phyloP scores from a whole-genome alignment of 2,888 invertebrate genomes.

The Lacanobia wlatinum region DNA sequence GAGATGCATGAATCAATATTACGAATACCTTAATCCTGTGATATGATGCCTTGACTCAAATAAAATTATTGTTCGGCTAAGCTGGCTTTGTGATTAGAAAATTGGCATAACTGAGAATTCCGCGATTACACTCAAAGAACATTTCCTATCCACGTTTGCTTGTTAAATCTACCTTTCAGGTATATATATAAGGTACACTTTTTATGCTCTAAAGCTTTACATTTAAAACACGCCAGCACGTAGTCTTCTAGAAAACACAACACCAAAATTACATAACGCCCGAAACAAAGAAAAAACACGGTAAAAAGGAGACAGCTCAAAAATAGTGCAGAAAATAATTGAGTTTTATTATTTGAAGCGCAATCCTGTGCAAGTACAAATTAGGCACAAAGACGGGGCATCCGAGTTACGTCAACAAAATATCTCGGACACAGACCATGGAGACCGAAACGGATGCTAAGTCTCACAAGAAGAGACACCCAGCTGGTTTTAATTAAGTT shows the following conservation, averaged over 20 bases:
- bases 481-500: not conserved
- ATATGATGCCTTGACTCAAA: not conserved
- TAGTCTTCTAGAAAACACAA: not conserved
- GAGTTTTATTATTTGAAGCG: slow-evolving; percentile 66
- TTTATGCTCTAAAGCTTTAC: not conserved
- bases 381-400: slow-evolving; percentile 69
- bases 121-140: not conserved
- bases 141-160: not conserved
- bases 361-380: slow-evolving; percentile 70
- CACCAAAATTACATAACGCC: not conserved
- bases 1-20: not conserved
- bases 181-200: not conserved
- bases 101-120: not conserved
- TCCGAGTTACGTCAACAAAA: slow-evolving; percentile 70
- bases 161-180: slow-evolving; percentile 8
- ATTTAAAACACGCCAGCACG: not conserved
- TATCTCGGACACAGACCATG: slow-evolving; percentile 64
- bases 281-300: not conserved
- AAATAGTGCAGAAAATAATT: slow-evolving; percentile 45
- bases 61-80: not conserved
- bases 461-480: slow-evolving; percentile 47
- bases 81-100: not conserved
- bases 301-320: not conserved
- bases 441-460: slow-evolving; percentile 49
- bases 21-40: too few species aligned